Base-by-base conservation (phyloP, 2,888 invertebrate species). In the Pachymerium ferrugineum region DNA sequence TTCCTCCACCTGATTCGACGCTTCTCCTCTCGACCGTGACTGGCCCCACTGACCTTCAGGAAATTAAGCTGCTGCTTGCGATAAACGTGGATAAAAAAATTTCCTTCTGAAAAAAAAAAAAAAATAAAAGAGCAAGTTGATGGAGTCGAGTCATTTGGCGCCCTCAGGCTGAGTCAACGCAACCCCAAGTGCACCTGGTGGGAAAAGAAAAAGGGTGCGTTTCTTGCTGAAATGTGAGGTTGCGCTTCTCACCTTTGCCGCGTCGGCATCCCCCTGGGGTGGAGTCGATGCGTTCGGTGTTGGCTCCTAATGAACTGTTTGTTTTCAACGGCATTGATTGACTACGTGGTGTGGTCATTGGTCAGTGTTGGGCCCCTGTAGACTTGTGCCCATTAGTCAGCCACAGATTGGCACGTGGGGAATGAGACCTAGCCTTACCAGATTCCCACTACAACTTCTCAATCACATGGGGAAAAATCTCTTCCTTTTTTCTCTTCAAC, bases 321-420 rank as follows among this genome's bases (percentile, higher is more conserved):
- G 72, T 72, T 72, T 72, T 72, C 54, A 54, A 29, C 72, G 72
- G 72, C 72, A 72, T 72, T 72, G 72, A 72, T 72, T 72, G 72
- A 72, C 72, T 72, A 54, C 72, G 33, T 29, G 69, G 31, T 69
- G 30, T 69, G 69, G 69, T 69, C 69, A 69, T 69, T 69, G 69
- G 31, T 69, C 69, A 69, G 69, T 31, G 69, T 31, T 8, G 69
- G 69, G 33, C 30, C 69, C 69, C 69, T 69, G 69, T 69, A 69
- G 33, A 31, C 33, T 30, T 22, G 69, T 33, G 33, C 69, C 69
- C 69, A 69, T 30, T 69, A 31, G 69, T 69, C 69, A 69, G 33
- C 62, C 69, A 16, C 33, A 69, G 69, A 69, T 31, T 31, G 69
- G 31, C 31, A 69, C 31, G 33, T 31, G 33, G 69, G 69, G 69